Evolutionary conservation across 2,113 vertebrate species (phyloP), one percentile per base, ranked within the genome.

Genomic region (Hippoglossus stenolepis): DNA sequence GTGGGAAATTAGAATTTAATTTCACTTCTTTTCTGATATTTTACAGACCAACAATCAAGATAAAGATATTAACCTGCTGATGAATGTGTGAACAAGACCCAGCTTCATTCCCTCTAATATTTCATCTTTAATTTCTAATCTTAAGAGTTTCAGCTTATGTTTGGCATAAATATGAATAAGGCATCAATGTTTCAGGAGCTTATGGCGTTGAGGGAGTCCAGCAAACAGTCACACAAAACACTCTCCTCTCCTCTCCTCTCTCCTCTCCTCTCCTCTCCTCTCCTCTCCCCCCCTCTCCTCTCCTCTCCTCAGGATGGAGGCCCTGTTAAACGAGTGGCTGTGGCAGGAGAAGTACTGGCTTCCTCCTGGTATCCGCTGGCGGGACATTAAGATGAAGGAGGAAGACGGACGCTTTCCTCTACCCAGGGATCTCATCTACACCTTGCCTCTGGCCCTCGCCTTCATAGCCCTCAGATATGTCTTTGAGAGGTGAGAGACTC

Each of bases 281-380:
- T 31, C 28, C 28, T 31, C 28, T 31, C 28, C 28, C 1, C 40
- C 13, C 58, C 24, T 20, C 63, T 80, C 24, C 65, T n/a, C 40
- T 26, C 21, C 54, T 54, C 9, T 59, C 15, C 56, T 54, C 80
- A 95, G 96, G 88, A 97, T 99, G 96, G 88, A 94, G 85, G 80
- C 80, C 2, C 43, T 95, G 49, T 38, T 98, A 40, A 95, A 93
- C 1, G 79, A 95, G 20, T 97, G 96, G 96, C 75, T 99, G 2
- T 98, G 96, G 97, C 85, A 90, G 61, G 92, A 96, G 0, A 83
- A 93, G 69, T 94, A 93, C 81, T 99, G 98, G 98, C 89, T 99
- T 0, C 97, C 98, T 0, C 93, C 96, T 0, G 95, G 96, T 11
- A 28, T 81, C 76, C 87, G 91, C 0, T 99, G 97, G 98, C 81